Evolutionary conservation across 2,797 vertebrate genomes (phyloP).

Genomic region (Lepidocolaptes lacrymiger): DNA sequence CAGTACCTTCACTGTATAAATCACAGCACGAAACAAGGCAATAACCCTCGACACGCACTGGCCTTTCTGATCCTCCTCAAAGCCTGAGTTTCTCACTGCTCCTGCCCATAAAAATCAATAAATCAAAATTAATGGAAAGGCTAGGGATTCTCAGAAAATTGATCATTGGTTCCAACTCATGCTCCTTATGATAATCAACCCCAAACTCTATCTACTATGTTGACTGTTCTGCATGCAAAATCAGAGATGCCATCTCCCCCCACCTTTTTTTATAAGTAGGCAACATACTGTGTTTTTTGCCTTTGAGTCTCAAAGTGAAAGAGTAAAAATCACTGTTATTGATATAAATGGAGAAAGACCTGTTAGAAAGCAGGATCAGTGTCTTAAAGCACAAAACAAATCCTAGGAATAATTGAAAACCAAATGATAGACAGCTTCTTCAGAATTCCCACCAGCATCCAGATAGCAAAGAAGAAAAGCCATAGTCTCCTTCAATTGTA

Average conservation of each 20-base stretch:
- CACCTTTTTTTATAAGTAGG: neutral
- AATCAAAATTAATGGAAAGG: constrained; percentile 40
- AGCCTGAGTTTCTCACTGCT: constrained; percentile 17
- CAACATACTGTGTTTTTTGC: neutral
- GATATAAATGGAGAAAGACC: neutral
- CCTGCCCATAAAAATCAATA: constrained; percentile 39
- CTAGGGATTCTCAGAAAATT: neutral
- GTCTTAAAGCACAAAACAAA: neutral
- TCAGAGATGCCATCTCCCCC: neutral
- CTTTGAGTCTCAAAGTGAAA: neutral
- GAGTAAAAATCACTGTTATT: neutral
- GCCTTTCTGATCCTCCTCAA: constrained; percentile 39
- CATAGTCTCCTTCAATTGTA: neutral
- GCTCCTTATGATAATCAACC: neutral
- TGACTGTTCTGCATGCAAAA: neutral
- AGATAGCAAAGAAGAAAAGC: neutral
- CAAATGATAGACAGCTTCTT: neutral
- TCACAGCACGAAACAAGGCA: constrained; percentile 38
- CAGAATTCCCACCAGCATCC: neutral
- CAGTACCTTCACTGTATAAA: neutral
- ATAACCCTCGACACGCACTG: neutral
- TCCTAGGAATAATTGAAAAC: neutral
- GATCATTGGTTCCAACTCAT: neutral
- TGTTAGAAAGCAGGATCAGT: neutral
- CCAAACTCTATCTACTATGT: neutral